Evolutionary conservation across 2,888 invertebrate species (phyloP).

Genomic region (Quadriops clusia): DNA sequence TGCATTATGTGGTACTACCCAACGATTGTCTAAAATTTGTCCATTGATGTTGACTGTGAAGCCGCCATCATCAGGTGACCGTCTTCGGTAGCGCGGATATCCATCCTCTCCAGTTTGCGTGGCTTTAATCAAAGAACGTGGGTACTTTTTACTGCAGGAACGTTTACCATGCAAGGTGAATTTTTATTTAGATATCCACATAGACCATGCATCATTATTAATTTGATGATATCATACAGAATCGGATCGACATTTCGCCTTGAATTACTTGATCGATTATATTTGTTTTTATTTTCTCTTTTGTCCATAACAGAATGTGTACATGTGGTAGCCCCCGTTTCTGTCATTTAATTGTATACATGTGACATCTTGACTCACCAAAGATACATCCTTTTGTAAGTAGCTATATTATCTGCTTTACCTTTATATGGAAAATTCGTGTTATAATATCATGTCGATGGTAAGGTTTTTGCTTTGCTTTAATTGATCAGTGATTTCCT

Average conservation of each 20-base stretch:
- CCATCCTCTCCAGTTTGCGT: slow-evolving; percentile 19
- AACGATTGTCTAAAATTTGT: slow-evolving; percentile 25
- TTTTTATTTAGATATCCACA: too few species aligned
- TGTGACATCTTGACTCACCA: slow-evolving; percentile 19
- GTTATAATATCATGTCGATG: slow-evolving; percentile 22
- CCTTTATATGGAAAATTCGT: slow-evolving; percentile 21
- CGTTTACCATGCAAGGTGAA: too few species aligned
- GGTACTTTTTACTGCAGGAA: slow-evolving; percentile 25
- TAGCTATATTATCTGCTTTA: slow-evolving; percentile 17
- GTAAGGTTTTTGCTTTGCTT: slow-evolving; percentile 9
- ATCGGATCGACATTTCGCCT: slow-evolving; percentile 27
- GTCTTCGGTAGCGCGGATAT: slow-evolving; percentile 24
- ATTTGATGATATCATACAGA: slow-evolving; percentile 21
- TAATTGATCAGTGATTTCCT: slow-evolving; percentile 16
- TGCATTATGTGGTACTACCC: slow-evolving; percentile 30
- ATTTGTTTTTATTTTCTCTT: slow-evolving; percentile 21
- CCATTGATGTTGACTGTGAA: slow-evolving; percentile 13
- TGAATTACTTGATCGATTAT: slow-evolving; percentile 26
- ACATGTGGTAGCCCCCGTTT: slow-evolving; percentile 24
- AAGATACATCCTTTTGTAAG: slow-evolving; percentile 10
- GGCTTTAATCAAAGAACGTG: slow-evolving; percentile 11
- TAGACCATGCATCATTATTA: slow-evolving; percentile 33
- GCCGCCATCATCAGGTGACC: slow-evolving; percentile 20
- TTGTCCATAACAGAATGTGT: slow-evolving; percentile 24
- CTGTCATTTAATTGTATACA: slow-evolving; percentile 26